Evolutionary conservation across 2,113 vertebrate genomes (phyloP).

Genomic region (Emydocephalus ijimae): DNA sequence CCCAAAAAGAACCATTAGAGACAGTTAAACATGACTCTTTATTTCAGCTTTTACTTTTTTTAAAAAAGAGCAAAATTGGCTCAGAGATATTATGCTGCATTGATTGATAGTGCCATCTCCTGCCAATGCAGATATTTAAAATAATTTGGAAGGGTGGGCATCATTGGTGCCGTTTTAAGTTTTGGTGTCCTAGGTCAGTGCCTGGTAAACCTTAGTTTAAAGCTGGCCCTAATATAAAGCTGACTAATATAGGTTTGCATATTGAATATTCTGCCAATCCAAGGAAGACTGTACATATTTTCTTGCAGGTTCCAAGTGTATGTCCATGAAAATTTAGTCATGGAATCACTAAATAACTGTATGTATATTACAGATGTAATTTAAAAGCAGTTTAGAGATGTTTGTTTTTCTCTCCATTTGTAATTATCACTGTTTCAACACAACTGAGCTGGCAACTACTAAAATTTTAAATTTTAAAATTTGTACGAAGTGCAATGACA

Average conservation of each 20-base stretch:
- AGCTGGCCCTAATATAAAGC: background rate
- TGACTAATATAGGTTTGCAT: background rate
- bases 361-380: background rate
- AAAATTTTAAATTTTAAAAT: too few species aligned
- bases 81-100: background rate
- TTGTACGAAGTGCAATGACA: too few species aligned
- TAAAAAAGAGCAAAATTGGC: background rate
- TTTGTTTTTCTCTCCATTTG: background rate
- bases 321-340: background rate
- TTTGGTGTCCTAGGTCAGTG: background rate
- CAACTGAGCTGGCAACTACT: background rate
- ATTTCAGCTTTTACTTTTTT: background rate
- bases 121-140: background rate
- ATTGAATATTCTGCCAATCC: background rate
- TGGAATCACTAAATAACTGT: background rate
- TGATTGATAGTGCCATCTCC: background rate
- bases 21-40: background rate
- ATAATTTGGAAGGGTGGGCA: background rate
- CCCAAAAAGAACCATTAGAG: background rate
- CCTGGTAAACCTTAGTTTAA: background rate
- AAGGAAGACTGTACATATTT: background rate
- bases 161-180: background rate
- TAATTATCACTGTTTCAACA: background rate
- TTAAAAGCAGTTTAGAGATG: background rate
- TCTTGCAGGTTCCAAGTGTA: background rate